Evolutionary conservation across 1,140 invertebrate species (phyloP).

Genomic region (Drosophila setifemur): DNA sequence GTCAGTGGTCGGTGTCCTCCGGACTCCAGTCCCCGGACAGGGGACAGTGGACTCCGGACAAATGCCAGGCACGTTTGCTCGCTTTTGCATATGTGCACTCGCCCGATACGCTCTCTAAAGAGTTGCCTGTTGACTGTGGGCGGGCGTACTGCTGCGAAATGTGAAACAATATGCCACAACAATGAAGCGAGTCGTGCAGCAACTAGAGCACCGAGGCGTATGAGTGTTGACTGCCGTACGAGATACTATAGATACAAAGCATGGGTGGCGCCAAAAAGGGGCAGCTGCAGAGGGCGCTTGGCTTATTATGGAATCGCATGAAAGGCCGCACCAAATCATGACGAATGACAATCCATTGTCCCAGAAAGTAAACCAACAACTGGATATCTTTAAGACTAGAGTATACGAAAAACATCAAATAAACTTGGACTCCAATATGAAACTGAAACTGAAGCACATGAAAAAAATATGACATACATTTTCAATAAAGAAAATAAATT

Average conservation of each 20-base stretch:
- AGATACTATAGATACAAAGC: conserved; percentile 15
- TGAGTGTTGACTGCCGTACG: conserved; percentile 68
- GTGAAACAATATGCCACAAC: conserved; percentile 75
- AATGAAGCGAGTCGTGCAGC: conserved; percentile 71
- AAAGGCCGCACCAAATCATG: conserved; percentile 70
- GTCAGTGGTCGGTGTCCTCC: conserved; percentile 2
- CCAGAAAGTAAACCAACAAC: conserved; percentile 15
- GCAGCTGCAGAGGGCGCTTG: conserved; percentile 26
- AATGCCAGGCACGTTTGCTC: conserved; percentile 54
- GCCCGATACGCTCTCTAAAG: conserved; percentile 2
- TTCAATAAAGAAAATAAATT: too few relatives aligned
- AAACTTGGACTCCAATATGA: too few relatives aligned
- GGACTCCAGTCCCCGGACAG: neutral
- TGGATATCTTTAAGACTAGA: conserved; percentile 10
- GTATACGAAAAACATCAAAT: neutral
- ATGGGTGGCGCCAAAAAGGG: neutral
- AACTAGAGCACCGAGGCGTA: conserved; percentile 69
- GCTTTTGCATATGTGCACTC: conserved; percentile 36
- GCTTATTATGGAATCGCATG: conserved; percentile 74
- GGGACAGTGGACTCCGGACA: neutral
- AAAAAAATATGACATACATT: too few relatives aligned
- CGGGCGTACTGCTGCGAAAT: conserved; percentile 42
- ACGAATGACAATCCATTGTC: conserved; percentile 56
- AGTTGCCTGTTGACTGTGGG: conserved; percentile 27
- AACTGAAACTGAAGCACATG: too few relatives aligned